Base-by-base conservation (phyloP, 2,888 invertebrate species). In the Entomobrya proxima region DNA sequence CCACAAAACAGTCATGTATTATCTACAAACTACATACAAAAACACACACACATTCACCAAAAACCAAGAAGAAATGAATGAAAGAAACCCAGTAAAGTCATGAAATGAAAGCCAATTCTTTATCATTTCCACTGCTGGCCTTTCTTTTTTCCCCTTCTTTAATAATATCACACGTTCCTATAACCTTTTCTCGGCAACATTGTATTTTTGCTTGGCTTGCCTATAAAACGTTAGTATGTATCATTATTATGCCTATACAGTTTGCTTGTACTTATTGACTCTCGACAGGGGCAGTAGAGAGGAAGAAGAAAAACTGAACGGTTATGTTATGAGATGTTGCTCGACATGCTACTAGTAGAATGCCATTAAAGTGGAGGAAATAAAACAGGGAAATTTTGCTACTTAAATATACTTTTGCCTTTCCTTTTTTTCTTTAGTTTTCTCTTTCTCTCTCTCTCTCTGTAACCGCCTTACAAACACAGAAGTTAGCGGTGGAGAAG, bases 101-200 rank as follows among this genome's bases (percentile, higher is more conserved):
- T 81, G 81, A 72, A 81, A 80, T 80, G 80, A 81, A 72, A 74
- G 61, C 37, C 75, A 75, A 75, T 82, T 82, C 67, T 64, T 50
- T 82, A 82, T 82, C 50, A 75, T 82, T 82, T 82, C 64, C 64
- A 52, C 52, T 37, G 35, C 50, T 37, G 50, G 35, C 40, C 80
- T 75, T 75, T 58, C 81, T 44, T 27, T 30, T 80, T 74, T 81
- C 50, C 50, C 44, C 58, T 58, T 55, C 81, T 55, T 47, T 35
- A 37, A 61, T 81, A 74, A 40, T 77, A 44, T 44, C 61, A 61
- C 64, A 40, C 67, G 15, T 18, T 47, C 6, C 21, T 52, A 21
- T 18, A 64, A 64, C 58, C 2, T 58, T 15, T 58, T 58, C 24
- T 30, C 15, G 44, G 44, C n/a, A 7, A 44, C 44, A 69, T 69